Percentiles rank a stretch among this genome's conserved stretches.
phyloP scores from a whole-genome alignment of 2,113 vertebrate genomes.

The Regulus satrapa region DNA sequence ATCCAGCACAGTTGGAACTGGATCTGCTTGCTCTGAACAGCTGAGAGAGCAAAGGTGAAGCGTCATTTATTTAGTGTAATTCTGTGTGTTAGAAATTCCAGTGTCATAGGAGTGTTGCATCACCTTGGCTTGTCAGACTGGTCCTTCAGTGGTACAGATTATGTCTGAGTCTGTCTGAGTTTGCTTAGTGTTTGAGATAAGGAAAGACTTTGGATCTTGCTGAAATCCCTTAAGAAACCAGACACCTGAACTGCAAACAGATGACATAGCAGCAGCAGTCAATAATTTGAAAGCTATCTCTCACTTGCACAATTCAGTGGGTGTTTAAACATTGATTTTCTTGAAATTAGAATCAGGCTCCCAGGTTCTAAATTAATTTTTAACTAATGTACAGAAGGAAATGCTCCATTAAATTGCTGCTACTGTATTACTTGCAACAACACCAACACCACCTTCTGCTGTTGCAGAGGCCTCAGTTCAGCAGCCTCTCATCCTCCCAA shows the following conservation, averaged over 20 bases:
- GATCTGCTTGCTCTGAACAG: conserved; percentile 30
- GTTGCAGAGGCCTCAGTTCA: background rate
- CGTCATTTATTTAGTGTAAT: conserved; percentile 53
- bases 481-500: background rate
- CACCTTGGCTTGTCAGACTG: conserved; percentile 44
- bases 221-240: conserved; percentile 63
- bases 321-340: conserved; percentile 49
- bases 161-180: conserved; percentile 57
- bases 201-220: conserved; percentile 42
- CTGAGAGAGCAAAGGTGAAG: conserved; percentile 69
- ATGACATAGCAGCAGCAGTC: conserved; percentile 23
- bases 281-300: conserved; percentile 42
- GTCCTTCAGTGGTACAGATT: conserved; percentile 54
- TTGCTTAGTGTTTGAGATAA: conserved; percentile 66
- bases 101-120: conserved; percentile 48
- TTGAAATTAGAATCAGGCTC: background rate
- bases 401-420: conserved; percentile 5
- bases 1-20: conserved; percentile 27
- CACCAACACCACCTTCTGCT: background rate
- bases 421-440: background rate
- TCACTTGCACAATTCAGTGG: background rate
- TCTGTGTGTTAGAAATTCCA: conserved; percentile 41
- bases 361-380: conserved; percentile 30
- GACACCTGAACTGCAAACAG: conserved; percentile 64
- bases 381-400: conserved; percentile 25